phyloP scores from a whole-genome alignment of 2,888 invertebrate genomes.

The Pterostichus madidus region DNA sequence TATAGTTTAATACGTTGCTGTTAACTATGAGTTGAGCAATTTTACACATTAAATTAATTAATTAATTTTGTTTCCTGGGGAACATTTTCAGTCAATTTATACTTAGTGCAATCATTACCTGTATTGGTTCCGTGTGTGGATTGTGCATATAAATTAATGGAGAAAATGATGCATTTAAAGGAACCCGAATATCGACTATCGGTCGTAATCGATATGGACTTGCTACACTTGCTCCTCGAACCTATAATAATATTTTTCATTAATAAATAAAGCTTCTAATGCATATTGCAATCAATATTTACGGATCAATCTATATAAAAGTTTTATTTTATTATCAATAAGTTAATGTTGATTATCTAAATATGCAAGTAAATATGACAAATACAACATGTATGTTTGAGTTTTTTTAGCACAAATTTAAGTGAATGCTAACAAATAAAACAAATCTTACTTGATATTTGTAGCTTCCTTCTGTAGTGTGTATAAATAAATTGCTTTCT shows the following conservation, averaged over 20 bases:
- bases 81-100: background rate
- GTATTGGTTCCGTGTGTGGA: slow-evolving; percentile 92
- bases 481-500: slow-evolving; percentile 93
- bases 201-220: slow-evolving; percentile 96
- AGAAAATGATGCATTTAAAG: slow-evolving; percentile 93
- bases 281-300: too few species aligned
- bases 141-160: slow-evolving; percentile 96
- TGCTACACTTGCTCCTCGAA: slow-evolving; percentile 90
- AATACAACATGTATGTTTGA: background rate
- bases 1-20: too few species aligned
- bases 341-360: too few species aligned
- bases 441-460: slow-evolving; percentile 85
- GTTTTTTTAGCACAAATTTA: too few species aligned
- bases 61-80: too few species aligned
- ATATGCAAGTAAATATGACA: background rate
- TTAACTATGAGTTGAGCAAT: too few species aligned
- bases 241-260: slow-evolving; percentile 78
- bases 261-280: background rate
- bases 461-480: slow-evolving; percentile 95
- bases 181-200: slow-evolving; percentile 93
- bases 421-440: background rate
- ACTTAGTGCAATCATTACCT: slow-evolving; percentile 78
- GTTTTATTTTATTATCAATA: too few species aligned
- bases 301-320: too few species aligned
- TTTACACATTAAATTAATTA: too few species aligned